Conservation (phyloP, 2,888 invertebrate species). For the Ceriagrion tenellum region DNA sequence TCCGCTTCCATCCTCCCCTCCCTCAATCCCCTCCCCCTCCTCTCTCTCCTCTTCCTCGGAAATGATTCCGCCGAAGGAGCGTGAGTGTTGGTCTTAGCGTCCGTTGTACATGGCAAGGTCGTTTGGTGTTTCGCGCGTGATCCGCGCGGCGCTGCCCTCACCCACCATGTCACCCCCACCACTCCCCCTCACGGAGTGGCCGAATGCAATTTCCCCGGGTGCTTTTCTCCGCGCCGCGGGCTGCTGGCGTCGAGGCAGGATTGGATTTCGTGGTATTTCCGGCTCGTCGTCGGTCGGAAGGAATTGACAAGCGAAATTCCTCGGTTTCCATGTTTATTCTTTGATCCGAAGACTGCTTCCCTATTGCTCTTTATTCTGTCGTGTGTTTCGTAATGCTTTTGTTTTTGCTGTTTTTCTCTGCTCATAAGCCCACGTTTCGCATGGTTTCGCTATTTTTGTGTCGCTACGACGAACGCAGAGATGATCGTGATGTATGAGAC, state of each 20-base stretch:
- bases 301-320: background rate
- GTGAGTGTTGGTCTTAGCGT: background rate
- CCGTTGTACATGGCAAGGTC: slow-evolving; percentile 14
- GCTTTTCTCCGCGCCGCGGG: background rate
- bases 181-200: background rate
- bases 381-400: too few relatives aligned
- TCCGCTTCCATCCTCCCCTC: background rate
- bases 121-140: background rate
- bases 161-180: too few relatives aligned
- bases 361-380: too few relatives aligned
- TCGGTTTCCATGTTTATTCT: too few relatives aligned
- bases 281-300: background rate
- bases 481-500: too few relatives aligned
- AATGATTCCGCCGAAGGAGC: background rate
- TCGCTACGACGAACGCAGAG: too few relatives aligned
- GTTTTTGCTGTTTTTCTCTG: too few relatives aligned
- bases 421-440: too few relatives aligned
- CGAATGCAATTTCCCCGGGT: background rate
- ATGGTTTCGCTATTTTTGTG: too few relatives aligned
- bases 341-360: too few relatives aligned
- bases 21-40: background rate
- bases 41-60: background rate
- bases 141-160: background rate
- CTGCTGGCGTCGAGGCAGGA: background rate
- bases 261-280: background rate